Evolutionary conservation across 2,113 vertebrate genomes (phyloP).

Genomic region (Calyptomena viridis): DNA sequence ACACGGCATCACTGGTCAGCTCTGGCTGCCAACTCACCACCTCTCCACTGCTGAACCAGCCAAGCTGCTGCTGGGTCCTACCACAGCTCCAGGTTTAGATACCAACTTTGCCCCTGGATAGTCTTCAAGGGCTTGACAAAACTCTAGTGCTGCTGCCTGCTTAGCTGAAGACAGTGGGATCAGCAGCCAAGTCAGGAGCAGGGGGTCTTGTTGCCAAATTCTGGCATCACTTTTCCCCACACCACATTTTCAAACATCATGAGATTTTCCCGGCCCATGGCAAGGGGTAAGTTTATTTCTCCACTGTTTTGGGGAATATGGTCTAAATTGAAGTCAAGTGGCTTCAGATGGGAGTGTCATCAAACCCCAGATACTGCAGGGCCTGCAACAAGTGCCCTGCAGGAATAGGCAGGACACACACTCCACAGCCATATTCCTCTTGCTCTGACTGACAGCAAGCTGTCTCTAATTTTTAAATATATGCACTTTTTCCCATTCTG

Average conservation of each 20-base stretch:
- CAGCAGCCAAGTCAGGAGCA: not conserved
- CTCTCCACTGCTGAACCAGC: not conserved
- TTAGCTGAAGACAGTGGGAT: not conserved
- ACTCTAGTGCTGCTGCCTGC: not conserved
- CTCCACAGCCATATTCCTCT: not conserved
- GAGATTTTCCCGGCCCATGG: not conserved
- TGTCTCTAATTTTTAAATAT: not conserved
- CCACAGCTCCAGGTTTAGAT: not conserved
- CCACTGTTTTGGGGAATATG: not conserved
- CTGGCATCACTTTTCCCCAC: not conserved
- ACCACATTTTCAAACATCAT: not conserved
- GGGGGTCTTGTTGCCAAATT: not conserved
- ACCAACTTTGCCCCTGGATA: not conserved
- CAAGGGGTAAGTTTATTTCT: not conserved
- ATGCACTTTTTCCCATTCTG: not conserved
- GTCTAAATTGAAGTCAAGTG: not conserved
- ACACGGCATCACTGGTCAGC: no score
- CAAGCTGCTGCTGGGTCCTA: rapidly evolving
- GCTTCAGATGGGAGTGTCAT: not conserved
- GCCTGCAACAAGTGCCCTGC: not conserved
- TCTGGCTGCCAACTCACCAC: not conserved
- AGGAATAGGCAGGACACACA: not conserved
- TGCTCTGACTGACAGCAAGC: not conserved
- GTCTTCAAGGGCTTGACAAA: not conserved
- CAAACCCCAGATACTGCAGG: not conserved